A percentile compares a stretch with the other conserved stretches of the same genome.
phyloP scores from a whole-genome alignment of 2,113 vertebrate species.

The Emydura subglobosa region DNA sequence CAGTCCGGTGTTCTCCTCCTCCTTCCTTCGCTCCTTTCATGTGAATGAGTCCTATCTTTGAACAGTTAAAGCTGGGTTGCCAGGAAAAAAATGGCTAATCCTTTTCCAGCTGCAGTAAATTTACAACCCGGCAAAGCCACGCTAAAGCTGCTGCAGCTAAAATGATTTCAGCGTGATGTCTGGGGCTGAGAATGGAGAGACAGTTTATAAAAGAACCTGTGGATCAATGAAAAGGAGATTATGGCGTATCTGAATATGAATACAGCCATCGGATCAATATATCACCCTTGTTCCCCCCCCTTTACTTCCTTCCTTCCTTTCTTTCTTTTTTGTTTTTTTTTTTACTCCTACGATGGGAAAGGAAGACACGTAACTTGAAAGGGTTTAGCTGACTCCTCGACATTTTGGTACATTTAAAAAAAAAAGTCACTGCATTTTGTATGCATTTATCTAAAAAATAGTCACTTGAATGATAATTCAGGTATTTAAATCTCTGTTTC shows the following conservation, averaged over 20 bases:
- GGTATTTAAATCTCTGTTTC: background rate
- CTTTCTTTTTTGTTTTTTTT: background rate
- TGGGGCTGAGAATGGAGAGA: conserved; percentile 10
- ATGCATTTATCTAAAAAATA: background rate
- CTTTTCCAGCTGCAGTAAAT: conserved; percentile 43
- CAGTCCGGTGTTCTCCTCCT: background rate
- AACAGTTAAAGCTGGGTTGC: conserved; percentile 33
- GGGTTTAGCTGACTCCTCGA: conserved; percentile 49
- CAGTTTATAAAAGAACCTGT: conserved; percentile 56
- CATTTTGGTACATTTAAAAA: conserved; percentile 1
- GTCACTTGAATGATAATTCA: conserved; percentile 31
- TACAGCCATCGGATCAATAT: background rate
- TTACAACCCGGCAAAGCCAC: background rate
- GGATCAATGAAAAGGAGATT: conserved; percentile 59
- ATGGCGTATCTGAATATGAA: conserved; percentile 52
- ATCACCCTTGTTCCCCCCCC: background rate
- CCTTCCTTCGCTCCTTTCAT: background rate
- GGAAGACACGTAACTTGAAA: background rate
- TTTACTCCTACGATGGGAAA: background rate
- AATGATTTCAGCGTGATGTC: conserved; percentile 39
- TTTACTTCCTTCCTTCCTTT: background rate
- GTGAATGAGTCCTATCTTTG: conserved; percentile 4
- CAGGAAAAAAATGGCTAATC: conserved; percentile 63
- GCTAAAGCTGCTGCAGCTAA: conserved; percentile 20
- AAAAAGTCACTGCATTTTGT: conserved; percentile 14